phyloP scores from a whole-genome alignment of 2,888 invertebrate genomes.

The Myopa tessellatipennis region DNA sequence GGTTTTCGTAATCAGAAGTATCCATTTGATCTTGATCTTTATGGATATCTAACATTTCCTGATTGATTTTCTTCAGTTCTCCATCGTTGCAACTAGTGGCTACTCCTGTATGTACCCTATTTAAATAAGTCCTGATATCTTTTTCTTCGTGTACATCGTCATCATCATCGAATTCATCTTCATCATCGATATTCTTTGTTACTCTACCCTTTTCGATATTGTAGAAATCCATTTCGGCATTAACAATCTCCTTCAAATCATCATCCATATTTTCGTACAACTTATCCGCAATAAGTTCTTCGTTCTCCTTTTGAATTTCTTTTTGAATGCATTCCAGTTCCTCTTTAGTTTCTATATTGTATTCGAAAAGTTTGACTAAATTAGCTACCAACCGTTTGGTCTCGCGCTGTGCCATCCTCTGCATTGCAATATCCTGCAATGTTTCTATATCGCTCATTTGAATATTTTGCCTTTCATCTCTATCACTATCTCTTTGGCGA shows the following conservation, averaged over 20 bases:
- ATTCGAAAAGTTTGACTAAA: slow-evolving; percentile 42
- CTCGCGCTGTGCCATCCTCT: neutral
- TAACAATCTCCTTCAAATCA: neutral
- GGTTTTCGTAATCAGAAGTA: no score
- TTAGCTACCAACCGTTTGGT: slow-evolving; percentile 15
- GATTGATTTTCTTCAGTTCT: no score
- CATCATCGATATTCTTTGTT: neutral
- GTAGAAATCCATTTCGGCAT: slow-evolving; percentile 1
- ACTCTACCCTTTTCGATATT: neutral
- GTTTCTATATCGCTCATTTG: neutral
- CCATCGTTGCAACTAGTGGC: no score
- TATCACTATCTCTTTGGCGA: slow-evolving; percentile 49
- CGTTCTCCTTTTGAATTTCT: slow-evolving; percentile 11
- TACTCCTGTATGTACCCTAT: no score
- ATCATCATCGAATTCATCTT: neutral
- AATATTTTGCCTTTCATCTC: slow-evolving; percentile 19
- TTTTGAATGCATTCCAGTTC: neutral
- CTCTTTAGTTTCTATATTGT: slow-evolving; percentile 9
- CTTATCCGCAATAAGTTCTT: neutral
- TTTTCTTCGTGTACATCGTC: neutral
- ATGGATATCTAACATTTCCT: no score
- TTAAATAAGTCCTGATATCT: neutral
- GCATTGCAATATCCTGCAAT: neutral
- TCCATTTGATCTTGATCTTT: no score
- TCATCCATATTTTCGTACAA: slow-evolving; percentile 4